Conservation (phyloP, 30 jellyfish, hydroid and myxozoan genomes). For the Cassiopea xamachana region DNA sequence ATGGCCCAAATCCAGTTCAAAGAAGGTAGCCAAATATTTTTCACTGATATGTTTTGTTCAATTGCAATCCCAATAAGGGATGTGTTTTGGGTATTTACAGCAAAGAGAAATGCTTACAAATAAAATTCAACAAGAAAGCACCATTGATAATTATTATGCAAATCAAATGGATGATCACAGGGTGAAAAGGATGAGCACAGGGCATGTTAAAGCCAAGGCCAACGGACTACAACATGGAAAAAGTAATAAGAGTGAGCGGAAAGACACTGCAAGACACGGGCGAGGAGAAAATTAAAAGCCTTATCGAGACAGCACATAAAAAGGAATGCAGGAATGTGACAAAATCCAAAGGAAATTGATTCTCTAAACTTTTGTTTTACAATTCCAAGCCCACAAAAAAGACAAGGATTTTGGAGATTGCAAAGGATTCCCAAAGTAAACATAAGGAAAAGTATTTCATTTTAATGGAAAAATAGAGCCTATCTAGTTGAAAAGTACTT, state of each 20-base stretch:
- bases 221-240: no score
- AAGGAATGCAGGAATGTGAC: not conserved
- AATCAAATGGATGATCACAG: no score
- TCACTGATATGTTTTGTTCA: not conserved
- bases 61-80: not conserved
- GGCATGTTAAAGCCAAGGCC: no score
- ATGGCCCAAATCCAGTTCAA: not conserved
- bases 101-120: not conserved
- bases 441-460: not conserved
- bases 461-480: not conserved
- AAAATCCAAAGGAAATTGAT: slow-evolving; percentile 3
- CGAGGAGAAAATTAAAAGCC: no score
- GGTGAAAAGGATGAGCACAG: no score
- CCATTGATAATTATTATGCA: no score
- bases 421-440: not conserved
- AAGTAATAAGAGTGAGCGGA: no score
- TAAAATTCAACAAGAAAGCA: no score
- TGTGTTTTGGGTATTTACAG: no score
- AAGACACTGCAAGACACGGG: no score
- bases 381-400: slow-evolving; percentile 13
- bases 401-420: not conserved
- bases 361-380: not conserved
- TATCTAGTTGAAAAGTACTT: not conserved
- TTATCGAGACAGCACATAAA: not conserved
- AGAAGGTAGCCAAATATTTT: not conserved